These are phyloP conservation scores for Mirounga angustirostris DNA, from an alignment of 2,113 vertebrate genomes.

Conservation along the genomic window DNA sequence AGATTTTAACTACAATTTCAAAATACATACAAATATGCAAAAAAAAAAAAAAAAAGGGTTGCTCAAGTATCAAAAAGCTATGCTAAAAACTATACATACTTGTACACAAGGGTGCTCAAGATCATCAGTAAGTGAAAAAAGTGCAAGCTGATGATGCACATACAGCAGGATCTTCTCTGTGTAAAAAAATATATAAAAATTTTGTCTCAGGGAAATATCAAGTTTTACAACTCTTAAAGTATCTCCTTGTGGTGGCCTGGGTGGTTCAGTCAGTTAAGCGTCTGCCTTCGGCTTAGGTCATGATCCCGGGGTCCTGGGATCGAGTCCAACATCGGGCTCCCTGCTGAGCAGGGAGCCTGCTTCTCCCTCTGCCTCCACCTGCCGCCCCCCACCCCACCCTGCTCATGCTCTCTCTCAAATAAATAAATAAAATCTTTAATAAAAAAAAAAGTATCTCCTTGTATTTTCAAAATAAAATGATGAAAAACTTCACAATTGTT, in stretches of 20 bases:
- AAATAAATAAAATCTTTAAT: too few species aligned
- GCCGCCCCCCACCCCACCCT: too few species aligned
- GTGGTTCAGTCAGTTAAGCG: too few species aligned
- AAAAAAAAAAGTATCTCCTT: neutral
- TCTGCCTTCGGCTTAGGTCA: too few species aligned
- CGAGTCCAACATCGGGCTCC: fast-evolving
- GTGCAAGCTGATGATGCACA: neutral
- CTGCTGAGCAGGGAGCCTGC: too few species aligned
- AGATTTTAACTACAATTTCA: neutral
- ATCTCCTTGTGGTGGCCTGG: too few species aligned
- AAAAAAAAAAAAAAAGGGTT: neutral
- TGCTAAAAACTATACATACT: neutral
- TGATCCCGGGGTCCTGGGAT: too few species aligned
- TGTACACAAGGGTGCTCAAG: neutral
- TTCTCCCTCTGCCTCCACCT: too few species aligned
- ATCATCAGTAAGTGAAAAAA: neutral
- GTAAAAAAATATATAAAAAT: neutral
- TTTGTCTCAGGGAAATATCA: neutral
- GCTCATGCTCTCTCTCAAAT: too few species aligned
- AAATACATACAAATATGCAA: neutral
- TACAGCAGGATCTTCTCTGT: neutral
- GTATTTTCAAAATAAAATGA: slow-evolving; percentile 8
- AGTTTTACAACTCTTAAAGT: neutral
- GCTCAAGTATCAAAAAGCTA: neutral
- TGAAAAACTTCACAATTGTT: neutral